Conservation (phyloP, 2,113 vertebrate species). For the Malurus alboscapulatus region DNA sequence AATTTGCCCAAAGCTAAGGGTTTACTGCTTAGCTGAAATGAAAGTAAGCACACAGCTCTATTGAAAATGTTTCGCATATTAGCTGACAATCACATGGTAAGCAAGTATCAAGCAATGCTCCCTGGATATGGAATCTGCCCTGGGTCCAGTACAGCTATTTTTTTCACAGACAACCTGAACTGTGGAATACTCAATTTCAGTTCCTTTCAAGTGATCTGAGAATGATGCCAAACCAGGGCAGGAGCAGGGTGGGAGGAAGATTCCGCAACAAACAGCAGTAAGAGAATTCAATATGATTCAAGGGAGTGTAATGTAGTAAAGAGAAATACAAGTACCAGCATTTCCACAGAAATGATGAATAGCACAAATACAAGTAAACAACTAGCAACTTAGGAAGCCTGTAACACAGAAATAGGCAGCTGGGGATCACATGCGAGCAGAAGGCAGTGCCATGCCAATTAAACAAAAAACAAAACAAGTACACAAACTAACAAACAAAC, state of each 20-base stretch:
- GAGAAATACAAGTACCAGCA: background rate
- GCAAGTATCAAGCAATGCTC: background rate
- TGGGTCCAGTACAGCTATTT: background rate
- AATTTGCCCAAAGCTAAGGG: background rate
- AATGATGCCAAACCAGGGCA: background rate
- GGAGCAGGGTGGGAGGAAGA: background rate
- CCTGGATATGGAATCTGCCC: background rate
- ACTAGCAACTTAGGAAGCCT: background rate
- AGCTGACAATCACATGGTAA: background rate
- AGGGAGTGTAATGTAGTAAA: background rate
- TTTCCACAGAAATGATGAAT: background rate
- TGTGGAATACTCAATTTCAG: background rate
- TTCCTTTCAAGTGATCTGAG: background rate
- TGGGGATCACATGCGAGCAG: background rate
- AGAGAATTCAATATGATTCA: background rate
- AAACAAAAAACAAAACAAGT: background rate
- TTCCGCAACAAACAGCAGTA: background rate
- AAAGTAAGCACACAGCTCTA: background rate
- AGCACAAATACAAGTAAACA: background rate
- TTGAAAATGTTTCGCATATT: background rate
- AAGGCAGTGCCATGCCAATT: background rate
- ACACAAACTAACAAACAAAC: background rate
- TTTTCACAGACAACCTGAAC: background rate
- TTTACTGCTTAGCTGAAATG: background rate
- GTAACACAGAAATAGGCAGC: background rate